Evolutionary conservation across 1,140 invertebrate species (phyloP).

Genomic region (Protaetia brevitarsis): DNA sequence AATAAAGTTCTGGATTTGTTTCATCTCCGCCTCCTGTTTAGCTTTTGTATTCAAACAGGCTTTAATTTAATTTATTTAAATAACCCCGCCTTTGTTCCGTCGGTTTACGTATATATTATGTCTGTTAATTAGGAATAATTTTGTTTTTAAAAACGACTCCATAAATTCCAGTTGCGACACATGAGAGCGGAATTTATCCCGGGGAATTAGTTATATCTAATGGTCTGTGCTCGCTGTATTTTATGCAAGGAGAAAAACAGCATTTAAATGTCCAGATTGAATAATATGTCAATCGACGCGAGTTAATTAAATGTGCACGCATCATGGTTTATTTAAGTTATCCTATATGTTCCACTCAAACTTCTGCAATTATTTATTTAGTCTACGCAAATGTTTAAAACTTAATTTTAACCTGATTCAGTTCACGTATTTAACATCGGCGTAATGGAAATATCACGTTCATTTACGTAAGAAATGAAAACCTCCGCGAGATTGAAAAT

Average conservation of each 20-base stretch:
- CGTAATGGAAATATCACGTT: too few species aligned
- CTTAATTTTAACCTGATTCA: not conserved
- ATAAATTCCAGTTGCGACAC: not conserved
- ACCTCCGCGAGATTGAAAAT: too few species aligned
- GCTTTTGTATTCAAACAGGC: not conserved
- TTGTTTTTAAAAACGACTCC: not conserved
- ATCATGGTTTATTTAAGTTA: not conserved
- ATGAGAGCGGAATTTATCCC: not conserved
- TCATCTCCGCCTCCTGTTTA: not conserved
- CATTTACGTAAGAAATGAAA: too few species aligned
- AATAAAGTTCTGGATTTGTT: not conserved
- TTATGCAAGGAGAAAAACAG: not conserved
- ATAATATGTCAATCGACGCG: not conserved
- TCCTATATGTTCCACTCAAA: not conserved
- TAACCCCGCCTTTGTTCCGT: not conserved
- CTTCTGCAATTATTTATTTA: not conserved
- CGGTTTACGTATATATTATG: not conserved
- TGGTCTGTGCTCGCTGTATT: not conserved
- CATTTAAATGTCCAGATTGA: not conserved
- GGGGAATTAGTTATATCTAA: not conserved
- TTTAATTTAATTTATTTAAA: conserved; percentile 11
- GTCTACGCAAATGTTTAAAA: not conserved
- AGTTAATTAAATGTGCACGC: not conserved
- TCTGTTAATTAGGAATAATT: conserved; percentile 10
- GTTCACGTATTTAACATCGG: not conserved